phyloP scores from a whole-genome alignment of 2,113 vertebrate genomes.

The Hippocampus barbouri region DNA sequence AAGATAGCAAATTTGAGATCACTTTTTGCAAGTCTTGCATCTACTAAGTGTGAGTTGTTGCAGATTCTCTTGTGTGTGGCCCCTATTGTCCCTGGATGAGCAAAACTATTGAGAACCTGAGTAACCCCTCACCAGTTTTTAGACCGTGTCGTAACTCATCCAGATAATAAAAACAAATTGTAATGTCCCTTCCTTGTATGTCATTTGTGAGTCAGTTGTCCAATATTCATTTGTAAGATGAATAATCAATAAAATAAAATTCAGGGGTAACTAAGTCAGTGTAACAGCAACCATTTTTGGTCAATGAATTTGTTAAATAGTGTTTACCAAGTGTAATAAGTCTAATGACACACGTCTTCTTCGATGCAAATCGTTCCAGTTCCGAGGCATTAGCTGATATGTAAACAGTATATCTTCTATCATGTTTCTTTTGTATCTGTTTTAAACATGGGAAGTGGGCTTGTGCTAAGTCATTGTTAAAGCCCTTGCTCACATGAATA shows the following conservation, averaged over 20 bases:
- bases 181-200: no score
- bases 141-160: no score
- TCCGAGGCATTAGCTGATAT: slow-evolving; percentile 22
- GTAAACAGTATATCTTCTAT: slow-evolving; percentile 15
- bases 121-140: no score
- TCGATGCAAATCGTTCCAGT: slow-evolving; percentile 6
- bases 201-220: no score
- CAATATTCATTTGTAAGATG: not conserved
- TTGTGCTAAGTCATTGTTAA: slow-evolving; percentile 18
- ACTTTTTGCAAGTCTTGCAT: no score
- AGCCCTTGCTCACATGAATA: slow-evolving; percentile 25
- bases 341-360: not conserved
- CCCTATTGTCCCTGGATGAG: no score
- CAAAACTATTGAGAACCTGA: no score
- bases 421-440: slow-evolving; percentile 11
- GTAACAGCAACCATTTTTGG: not conserved
- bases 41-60: no score
- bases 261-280: not conserved
- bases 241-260: not conserved
- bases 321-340: not conserved
- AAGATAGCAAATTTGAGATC: no score
- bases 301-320: not conserved
- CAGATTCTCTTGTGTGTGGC: no score
- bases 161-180: no score
- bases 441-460: slow-evolving; percentile 24